Base-by-base conservation (phyloP, 1,140 invertebrate species). In the Rhyacophila brunnea region DNA sequence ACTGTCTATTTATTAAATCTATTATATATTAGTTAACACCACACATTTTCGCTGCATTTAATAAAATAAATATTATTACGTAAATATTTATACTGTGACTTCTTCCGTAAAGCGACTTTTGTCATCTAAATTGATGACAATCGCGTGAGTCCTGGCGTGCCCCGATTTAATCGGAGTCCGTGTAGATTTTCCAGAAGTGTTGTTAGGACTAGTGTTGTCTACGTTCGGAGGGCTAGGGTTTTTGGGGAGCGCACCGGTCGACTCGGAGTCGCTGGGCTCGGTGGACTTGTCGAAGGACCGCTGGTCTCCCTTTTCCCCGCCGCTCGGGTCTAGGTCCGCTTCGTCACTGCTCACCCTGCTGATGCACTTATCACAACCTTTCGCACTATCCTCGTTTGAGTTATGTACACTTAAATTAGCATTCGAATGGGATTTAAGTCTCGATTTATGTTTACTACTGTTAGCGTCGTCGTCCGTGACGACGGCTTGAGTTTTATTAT, bases 31-130 rank as follows among this genome's bases (percentile, higher is more conserved):
- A 28, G 23, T 3, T 28, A 28, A 28, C 23, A 28, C 23, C 23
- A 28, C 23, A 28, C n/a, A 35, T 35, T 40, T 13, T 15, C 15
- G 38, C 38, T 13, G 38, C 11, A 40, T 13, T 40, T 15, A 40
- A 40, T 15, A 6, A 40, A 40, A 40, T 40, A 40, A 28, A 28
- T 5, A 9, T 17, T 5, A 5, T 15, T 15, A 15, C 11, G 15
- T 3, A 6, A 32, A 3, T 6, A 44, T 43, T 83, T 81, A 90
- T 58, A 90, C 88, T 28, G 87, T 90, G 43, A 90, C 88, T 74
- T 90, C 88, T 71, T 90, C 88, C 4, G 87, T 89, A 69, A 89
- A 90, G 53, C 87, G 79, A 69, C 84, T 88, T 67, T 89, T 89
- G 73, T 90, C 88, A 64, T 90, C 87, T 63, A 90, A 74, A 73